Percentiles rank a stretch among this genome's conserved stretches.
These are phyloP conservation scores for Halcyon chelicuti DNA, from an alignment of 2,797 vertebrate genomes.

Conservation along the genomic window DNA sequence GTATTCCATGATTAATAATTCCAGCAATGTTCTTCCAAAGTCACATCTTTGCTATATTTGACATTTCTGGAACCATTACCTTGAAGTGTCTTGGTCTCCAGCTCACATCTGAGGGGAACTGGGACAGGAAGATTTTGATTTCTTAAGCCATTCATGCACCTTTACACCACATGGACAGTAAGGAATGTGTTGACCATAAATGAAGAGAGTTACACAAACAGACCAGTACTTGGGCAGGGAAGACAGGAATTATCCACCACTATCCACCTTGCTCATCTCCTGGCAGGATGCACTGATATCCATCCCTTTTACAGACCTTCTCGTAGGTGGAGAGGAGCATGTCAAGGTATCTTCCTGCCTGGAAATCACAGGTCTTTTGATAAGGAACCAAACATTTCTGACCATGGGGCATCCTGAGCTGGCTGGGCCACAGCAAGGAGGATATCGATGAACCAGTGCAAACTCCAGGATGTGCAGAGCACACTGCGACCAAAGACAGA, in stretches of 20 bases:
- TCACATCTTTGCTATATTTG: not conserved
- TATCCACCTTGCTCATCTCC: not conserved
- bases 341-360: not conserved
- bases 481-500: not conserved
- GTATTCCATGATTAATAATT: not conserved
- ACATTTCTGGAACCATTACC: not conserved
- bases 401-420: too few relatives aligned
- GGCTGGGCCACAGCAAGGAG: not conserved
- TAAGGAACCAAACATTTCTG: not conserved
- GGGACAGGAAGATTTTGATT: not conserved
- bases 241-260: not conserved
- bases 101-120: fast-evolving
- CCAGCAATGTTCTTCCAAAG: not conserved
- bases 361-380: not conserved
- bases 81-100: not conserved
- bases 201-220: not conserved
- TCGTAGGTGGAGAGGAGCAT: fast-evolving
- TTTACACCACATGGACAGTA: not conserved
- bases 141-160: not conserved
- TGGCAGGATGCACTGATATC: not conserved
- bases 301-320: not conserved
- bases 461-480: not conserved
- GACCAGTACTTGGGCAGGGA: not conserved
- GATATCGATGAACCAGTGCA: not conserved
- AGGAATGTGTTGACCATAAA: not conserved